Evolutionary conservation across 2,797 vertebrate species (phyloP).

Genomic region (Rhincodon typus): DNA sequence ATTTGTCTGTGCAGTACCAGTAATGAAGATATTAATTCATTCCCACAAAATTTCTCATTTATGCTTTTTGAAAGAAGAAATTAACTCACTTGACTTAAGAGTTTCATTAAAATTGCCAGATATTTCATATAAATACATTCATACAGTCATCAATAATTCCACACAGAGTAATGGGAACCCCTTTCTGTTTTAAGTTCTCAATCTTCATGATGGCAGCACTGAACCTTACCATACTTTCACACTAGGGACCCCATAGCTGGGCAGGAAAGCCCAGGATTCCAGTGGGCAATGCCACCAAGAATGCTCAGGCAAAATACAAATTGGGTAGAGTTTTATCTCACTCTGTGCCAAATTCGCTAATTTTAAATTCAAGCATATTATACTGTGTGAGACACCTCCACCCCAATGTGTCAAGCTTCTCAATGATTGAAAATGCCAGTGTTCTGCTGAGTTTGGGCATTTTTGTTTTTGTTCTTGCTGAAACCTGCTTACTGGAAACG

Average conservation of each 20-base stretch:
- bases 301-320: not conserved
- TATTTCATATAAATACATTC: not conserved
- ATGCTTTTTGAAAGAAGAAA: slow-evolving; percentile 3
- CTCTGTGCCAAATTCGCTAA: not conserved
- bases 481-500: too few relatives aligned
- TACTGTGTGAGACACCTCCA: not conserved
- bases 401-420: not conserved
- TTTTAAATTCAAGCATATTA: not conserved
- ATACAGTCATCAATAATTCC: not conserved
- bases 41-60: not conserved
- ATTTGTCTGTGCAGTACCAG: not conserved
- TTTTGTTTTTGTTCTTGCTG: not conserved
- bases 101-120: not conserved
- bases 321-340: not conserved
- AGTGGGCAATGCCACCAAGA: not conserved
- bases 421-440: not conserved
- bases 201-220: not conserved
- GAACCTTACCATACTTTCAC: not conserved
- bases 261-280: not conserved
- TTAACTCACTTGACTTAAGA: not conserved
- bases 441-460: not conserved
- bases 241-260: not conserved
- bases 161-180: not conserved
- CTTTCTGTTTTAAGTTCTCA: not conserved
- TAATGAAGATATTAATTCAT: slow-evolving; percentile 20